A percentile compares a stretch with the other conserved stretches of the same genome.
Evolutionary conservation across 2,888 invertebrate species (phyloP).

Genomic region (Exephanes ischioxanthus): DNA sequence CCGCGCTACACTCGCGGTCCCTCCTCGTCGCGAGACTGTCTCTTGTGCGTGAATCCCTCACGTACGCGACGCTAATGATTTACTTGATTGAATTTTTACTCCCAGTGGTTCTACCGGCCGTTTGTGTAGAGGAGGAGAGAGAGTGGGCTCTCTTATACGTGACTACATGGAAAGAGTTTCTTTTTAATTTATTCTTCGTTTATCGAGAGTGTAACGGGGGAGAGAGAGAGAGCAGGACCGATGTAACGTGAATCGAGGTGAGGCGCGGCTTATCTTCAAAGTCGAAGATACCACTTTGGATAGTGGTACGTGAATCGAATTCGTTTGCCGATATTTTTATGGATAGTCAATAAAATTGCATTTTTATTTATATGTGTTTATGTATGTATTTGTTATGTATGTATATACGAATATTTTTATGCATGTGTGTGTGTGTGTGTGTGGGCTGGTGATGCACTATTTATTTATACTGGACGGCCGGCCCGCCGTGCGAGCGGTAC

Average conservation of each 20-base stretch:
- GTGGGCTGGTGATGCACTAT: conserved; percentile 11
- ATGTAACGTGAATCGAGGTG: conserved; percentile 11
- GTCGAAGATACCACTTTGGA: conserved; percentile 54
- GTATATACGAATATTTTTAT: neutral
- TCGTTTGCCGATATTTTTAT: conserved; percentile 37
- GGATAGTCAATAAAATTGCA: conserved; percentile 41
- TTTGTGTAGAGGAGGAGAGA: neutral
- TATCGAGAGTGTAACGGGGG: conserved; percentile 44
- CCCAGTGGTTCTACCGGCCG: neutral
- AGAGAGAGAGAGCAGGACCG: neutral
- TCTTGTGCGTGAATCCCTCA: conserved; percentile 54
- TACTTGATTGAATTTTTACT: conserved; percentile 71
- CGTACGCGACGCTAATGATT: conserved; percentile 71
- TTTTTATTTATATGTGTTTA: conserved; percentile 10
- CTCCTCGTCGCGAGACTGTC: conserved; percentile 14
- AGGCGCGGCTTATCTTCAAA: conserved; percentile 67
- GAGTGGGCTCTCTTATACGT: conserved; percentile 1
- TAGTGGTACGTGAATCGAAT: conserved; percentile 60
- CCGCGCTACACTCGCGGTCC: conserved; percentile 3
- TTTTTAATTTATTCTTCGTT: conserved; percentile 61
- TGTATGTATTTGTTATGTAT: conserved; percentile 5
- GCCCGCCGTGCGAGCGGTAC: neutral
- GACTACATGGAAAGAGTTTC: conserved; percentile 57
- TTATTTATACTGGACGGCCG: neutral
- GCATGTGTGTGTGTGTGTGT: neutral